Evolutionary conservation across 2,888 invertebrate genomes (phyloP).

Genomic region (Erebia ligea): DNA sequence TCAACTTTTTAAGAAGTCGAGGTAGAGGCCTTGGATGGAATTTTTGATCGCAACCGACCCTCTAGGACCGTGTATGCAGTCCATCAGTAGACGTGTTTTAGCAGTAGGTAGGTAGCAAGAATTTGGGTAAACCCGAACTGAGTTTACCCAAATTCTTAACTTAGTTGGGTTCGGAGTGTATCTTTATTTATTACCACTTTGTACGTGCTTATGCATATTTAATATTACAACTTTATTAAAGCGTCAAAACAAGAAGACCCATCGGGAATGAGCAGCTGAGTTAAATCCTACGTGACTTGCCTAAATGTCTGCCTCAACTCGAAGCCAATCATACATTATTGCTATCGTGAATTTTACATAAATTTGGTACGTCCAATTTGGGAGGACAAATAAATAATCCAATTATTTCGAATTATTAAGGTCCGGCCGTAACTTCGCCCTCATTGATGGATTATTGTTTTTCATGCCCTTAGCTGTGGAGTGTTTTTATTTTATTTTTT

Average conservation of each 20-base stretch:
- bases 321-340: slow-evolving; percentile 63
- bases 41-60: too few relatives aligned
- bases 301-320: slow-evolving; percentile 63
- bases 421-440: too few relatives aligned
- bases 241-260: slow-evolving; percentile 70
- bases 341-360: slow-evolving; percentile 49
- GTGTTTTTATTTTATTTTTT: too few relatives aligned
- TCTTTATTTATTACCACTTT: neutral
- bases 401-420: too few relatives aligned
- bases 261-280: slow-evolving; percentile 58
- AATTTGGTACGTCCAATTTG: neutral
- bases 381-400: neutral
- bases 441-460: too few relatives aligned
- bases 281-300: slow-evolving; percentile 65
- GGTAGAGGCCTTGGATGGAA: too few relatives aligned
- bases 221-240: slow-evolving; percentile 49
- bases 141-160: too few relatives aligned
- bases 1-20: too few relatives aligned
- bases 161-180: neutral
- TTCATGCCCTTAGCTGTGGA: too few relatives aligned
- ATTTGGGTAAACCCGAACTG: neutral
- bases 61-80: too few relatives aligned
- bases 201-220: slow-evolving; percentile 23
- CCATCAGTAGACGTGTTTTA: too few relatives aligned
- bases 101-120: too few relatives aligned